Conservation (phyloP, 2,113 vertebrate genomes). For the crab-eating macaque (Macaca fascicularis) region DNA sequence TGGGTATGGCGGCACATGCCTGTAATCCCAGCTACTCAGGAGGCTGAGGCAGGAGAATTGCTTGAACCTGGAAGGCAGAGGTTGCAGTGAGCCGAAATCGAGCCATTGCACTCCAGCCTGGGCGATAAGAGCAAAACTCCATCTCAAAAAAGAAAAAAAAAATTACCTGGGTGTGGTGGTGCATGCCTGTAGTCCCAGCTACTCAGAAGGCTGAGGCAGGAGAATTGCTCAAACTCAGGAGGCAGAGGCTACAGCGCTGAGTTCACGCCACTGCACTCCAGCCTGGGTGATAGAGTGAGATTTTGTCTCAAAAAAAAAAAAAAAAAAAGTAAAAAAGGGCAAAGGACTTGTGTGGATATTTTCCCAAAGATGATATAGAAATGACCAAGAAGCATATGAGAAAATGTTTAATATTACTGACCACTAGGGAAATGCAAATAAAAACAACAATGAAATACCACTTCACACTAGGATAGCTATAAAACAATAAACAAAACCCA, state of each 20-base stretch:
- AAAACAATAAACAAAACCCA: background rate
- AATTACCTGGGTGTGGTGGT: background rate
- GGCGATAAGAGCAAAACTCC: too few relatives aligned
- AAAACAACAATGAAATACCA: background rate
- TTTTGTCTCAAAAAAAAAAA: background rate
- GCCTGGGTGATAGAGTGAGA: background rate
- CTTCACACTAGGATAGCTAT: too few relatives aligned
- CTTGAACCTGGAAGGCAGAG: accelerated
- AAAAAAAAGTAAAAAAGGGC: too few relatives aligned
- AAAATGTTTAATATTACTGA: background rate
- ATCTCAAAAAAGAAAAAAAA: background rate
- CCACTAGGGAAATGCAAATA: background rate
- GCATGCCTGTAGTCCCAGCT: background rate
- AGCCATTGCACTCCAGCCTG: too few relatives aligned
- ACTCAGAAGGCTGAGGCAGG: background rate
- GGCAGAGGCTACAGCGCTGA: background rate
- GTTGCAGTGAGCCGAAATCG: too few relatives aligned
- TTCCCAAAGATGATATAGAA: background rate
- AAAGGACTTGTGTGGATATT: background rate
- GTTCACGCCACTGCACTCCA: background rate
- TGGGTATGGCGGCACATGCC: too few relatives aligned
- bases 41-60: too few relatives aligned
- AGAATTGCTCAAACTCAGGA: background rate
- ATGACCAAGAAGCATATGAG: background rate
- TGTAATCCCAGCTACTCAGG: too few relatives aligned